Base-by-base conservation (phyloP, 2,113 vertebrate genomes). In the Eleginops maclovinus region DNA sequence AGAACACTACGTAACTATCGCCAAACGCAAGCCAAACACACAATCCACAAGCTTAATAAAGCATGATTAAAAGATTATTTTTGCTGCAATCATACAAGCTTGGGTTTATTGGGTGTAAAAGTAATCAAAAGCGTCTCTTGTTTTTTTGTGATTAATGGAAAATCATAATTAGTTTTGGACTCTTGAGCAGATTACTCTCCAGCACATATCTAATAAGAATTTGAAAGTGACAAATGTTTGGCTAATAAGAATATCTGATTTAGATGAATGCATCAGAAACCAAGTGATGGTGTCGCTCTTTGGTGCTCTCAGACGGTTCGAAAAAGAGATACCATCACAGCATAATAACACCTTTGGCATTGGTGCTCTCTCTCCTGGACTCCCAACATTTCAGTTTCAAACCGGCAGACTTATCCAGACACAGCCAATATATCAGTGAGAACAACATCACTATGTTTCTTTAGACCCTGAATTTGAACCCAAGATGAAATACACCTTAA, bases 91-190 rank as follows among this genome's bases (percentile, higher is more conserved):
- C 28, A 53, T 15, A 36, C 49, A 16, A 75, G 40, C 63, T 47
- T 19, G 9, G 55, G 67, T 36, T 77, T 69, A 62, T 62, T 26
- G 9, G 17, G 63, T 22, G 49, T 9, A 58, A 68, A 75, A 73
- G 63, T 55, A 64, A 81, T 82, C 46, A 85, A 41, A 81, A 59
- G 40, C 56, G 73, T 73, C 51, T 47, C 24, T 51, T 0, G 17
- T 46, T 43, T 13, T 36, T 3, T 36, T 2, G 53, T 89, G 85
- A 92, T 90, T 90, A 88, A 90, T 88, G 84, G 71, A 62, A 71
- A 68, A 60, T 21, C 62, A 67, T 85, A 78, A 92, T 91, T 89
- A 77, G 75, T 82, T 87, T 82, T 89, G 64, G 49, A 82, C 72
- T 72, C 81, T 79, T 83, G 83, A 77, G 51, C 50, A 47, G 59